Evolutionary conservation across 2,113 vertebrate species (phyloP).

Genomic region (Gasterosteus nipponicus): DNA sequence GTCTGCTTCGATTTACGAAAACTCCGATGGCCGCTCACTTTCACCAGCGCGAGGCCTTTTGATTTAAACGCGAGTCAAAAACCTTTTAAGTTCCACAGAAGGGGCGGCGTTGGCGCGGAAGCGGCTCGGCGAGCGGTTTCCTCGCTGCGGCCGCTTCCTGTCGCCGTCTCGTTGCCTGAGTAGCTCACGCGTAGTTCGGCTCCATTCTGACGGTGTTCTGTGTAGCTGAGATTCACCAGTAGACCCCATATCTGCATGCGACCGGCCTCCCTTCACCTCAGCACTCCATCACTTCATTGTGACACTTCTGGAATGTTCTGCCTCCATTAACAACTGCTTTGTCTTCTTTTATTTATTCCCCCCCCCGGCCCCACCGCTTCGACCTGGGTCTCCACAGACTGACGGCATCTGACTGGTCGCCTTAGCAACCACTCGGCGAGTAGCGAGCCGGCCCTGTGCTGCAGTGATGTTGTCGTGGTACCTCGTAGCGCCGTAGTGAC

Average conservation of each 20-base stretch:
- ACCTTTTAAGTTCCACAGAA: no score
- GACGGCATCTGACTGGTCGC: slow-evolving; percentile 72
- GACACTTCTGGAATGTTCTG: background rate
- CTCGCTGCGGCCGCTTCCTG: no score
- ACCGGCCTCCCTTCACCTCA: slow-evolving; percentile 14
- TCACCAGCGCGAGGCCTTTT: no score
- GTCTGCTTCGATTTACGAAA: no score
- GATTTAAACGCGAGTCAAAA: no score
- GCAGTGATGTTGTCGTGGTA: slow-evolving; percentile 50
- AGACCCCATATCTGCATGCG: slow-evolving; percentile 35
- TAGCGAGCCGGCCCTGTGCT: slow-evolving; percentile 66
- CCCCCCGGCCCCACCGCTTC: slow-evolving; percentile 33
- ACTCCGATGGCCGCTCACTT: no score
- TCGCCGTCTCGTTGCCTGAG: background rate
- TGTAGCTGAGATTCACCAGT: background rate
- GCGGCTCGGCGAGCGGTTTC: no score
- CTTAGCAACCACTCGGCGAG: slow-evolving; percentile 76
- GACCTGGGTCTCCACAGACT: slow-evolving; percentile 65
- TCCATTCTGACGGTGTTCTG: background rate
- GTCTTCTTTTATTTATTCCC: slow-evolving; percentile 25
- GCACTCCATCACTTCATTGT: slow-evolving; percentile 1
- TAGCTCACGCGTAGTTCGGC: background rate
- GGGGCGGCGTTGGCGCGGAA: no score
- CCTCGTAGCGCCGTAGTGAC: slow-evolving; percentile 39
- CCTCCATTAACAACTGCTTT: slow-evolving; percentile 58